These are phyloP conservation scores for Sphaeramia orbicularis DNA, from an alignment of 2,797 vertebrate species.

Conservation along the genomic window DNA sequence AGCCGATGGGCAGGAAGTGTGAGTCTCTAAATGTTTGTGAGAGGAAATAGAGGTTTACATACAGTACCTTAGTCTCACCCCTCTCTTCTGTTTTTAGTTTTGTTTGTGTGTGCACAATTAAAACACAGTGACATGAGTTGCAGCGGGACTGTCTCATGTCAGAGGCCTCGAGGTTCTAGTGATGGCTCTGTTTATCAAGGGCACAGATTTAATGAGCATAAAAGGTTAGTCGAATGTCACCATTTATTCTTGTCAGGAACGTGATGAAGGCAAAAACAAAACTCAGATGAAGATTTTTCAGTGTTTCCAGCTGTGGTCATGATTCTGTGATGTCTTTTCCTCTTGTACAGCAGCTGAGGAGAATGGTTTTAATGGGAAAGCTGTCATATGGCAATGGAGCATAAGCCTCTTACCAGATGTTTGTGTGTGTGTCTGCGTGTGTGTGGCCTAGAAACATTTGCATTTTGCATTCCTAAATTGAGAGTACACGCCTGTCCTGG, in stretches of 20 bases:
- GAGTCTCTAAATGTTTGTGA: conserved; percentile 7
- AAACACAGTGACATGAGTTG: conserved; percentile 13
- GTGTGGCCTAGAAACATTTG: conserved; percentile 49
- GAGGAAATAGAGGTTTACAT: neutral
- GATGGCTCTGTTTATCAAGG: conserved; percentile 53
- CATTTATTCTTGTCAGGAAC: conserved; percentile 9
- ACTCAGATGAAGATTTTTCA: conserved; percentile 19
- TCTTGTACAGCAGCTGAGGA: conserved; percentile 51
- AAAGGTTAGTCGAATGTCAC: conserved; percentile 17
- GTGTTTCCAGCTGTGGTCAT: conserved; percentile 13
- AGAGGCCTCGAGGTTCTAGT: conserved; percentile 31
- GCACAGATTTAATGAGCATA: conserved; percentile 30
- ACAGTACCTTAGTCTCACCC: neutral
- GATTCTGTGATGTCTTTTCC: conserved; percentile 14
- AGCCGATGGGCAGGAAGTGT: conserved; percentile 5
- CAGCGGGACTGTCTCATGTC: conserved; percentile 9
- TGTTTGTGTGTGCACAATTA: conserved; percentile 1
- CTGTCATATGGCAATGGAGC: conserved; percentile 56
- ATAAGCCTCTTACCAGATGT: conserved; percentile 73
- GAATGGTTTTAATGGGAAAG: conserved; percentile 67
- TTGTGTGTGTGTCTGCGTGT: conserved; percentile 29
- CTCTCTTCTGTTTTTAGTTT: neutral
- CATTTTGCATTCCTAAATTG: conserved; percentile 37
- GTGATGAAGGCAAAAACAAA: conserved; percentile 14
- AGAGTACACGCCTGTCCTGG: conserved; percentile 34